These are phyloP conservation scores for Pholis gunnellus DNA, from an alignment of 2,113 vertebrate species.

Conservation along the genomic window DNA sequence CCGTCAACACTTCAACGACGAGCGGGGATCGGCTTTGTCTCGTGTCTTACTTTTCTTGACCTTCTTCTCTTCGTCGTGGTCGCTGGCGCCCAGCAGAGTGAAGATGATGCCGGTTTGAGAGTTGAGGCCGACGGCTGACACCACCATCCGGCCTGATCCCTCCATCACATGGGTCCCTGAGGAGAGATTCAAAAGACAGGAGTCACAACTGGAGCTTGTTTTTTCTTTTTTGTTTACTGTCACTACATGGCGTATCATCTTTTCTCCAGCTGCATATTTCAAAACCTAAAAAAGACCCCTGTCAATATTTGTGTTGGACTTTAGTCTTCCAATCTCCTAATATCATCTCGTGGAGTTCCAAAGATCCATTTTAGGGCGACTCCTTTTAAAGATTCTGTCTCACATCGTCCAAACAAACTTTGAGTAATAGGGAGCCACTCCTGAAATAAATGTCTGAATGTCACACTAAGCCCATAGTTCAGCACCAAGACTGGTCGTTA, in stretches of 20 bases:
- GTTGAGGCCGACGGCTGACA: slow-evolving; percentile 94
- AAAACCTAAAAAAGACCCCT: neutral
- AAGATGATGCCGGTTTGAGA: slow-evolving; percentile 99
- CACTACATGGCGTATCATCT: too few species aligned
- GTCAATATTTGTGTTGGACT: neutral
- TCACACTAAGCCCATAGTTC: neutral
- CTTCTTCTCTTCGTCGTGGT: slow-evolving; percentile 91
- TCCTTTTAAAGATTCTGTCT: neutral
- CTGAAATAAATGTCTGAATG: neutral
- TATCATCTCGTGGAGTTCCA: neutral
- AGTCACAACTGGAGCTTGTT: neutral
- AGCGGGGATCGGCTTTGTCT: slow-evolving; percentile 12
- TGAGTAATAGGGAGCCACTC: neutral
- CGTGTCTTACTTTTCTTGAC: slow-evolving; percentile 94
- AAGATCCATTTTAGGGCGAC: neutral
- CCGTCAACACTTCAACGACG: slow-evolving; percentile 22
- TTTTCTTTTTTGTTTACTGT: neutral
- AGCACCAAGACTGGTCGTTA: neutral
- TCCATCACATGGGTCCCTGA: slow-evolving; percentile 99
- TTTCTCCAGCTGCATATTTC: neutral
- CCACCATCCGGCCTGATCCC: slow-evolving; percentile 95
- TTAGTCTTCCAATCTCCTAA: neutral
- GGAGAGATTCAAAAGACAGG: neutral
- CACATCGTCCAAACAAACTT: neutral
- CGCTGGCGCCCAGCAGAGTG: slow-evolving; percentile 91